These are phyloP conservation scores for Harpegnathos saltator DNA, from an alignment of 1,140 invertebrate species.

Conservation along the genomic window DNA sequence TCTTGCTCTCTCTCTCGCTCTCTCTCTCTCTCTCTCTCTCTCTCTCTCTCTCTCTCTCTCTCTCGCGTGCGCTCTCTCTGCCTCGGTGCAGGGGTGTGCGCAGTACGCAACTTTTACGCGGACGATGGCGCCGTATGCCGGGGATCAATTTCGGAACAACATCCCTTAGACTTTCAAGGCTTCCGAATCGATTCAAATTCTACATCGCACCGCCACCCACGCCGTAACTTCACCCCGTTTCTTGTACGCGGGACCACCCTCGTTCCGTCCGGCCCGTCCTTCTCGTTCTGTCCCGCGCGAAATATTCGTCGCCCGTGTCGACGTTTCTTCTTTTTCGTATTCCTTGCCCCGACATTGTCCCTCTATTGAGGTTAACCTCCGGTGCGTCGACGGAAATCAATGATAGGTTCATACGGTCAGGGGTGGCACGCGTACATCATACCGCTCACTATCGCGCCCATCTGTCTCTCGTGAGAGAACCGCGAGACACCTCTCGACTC, in stretches of 20 bases:
- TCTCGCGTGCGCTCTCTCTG: too few relatives aligned
- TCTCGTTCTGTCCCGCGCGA: slow-evolving; percentile 26
- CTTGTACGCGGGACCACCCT: slow-evolving; percentile 31
- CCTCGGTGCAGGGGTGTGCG: slow-evolving; percentile 78
- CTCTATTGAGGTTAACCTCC: slow-evolving; percentile 63
- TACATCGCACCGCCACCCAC: slow-evolving; percentile 17
- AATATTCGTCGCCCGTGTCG: slow-evolving; percentile 37
- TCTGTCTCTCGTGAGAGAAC: slow-evolving; percentile 2
- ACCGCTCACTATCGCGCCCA: slow-evolving; percentile 12
- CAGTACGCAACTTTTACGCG: slow-evolving; percentile 85
- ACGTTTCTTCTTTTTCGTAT: slow-evolving; percentile 61
- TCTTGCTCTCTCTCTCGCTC: background rate
- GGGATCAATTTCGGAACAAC: slow-evolving; percentile 85
- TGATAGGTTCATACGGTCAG: slow-evolving; percentile 74
- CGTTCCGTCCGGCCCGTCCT: too few relatives aligned
- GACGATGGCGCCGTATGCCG: slow-evolving; percentile 81
- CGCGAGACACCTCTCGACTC: background rate
- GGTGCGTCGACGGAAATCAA: slow-evolving; percentile 73
- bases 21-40: slow-evolving; percentile 15
- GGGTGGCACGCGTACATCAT: slow-evolving; percentile 62
- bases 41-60: slow-evolving; percentile 13
- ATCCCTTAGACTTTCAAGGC: slow-evolving; percentile 84
- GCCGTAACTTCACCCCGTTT: slow-evolving; percentile 23
- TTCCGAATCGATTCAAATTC: slow-evolving; percentile 80
- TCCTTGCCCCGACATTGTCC: slow-evolving; percentile 52